A percentile compares a stretch with the other conserved stretches of the same genome.
phyloP scores from a whole-genome alignment of 64 coral and sea anemone genomes.

The Stichodactyla helianthus region DNA sequence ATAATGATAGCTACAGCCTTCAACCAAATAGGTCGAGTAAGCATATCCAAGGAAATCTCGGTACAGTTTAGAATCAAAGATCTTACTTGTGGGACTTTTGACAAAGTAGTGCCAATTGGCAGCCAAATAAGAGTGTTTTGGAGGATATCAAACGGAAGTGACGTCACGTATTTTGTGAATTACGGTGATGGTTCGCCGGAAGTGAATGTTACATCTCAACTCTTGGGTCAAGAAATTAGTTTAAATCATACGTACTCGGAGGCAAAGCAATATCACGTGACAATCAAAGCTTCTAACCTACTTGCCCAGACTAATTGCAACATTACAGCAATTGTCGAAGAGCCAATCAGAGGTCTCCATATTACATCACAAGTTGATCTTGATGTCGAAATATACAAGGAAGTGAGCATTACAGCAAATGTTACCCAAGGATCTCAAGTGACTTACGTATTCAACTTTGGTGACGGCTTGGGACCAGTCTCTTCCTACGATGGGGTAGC shows the following conservation, averaged over 20 bases:
- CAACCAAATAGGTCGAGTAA: slow-evolving; percentile 58
- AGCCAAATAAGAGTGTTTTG: slow-evolving; percentile 23
- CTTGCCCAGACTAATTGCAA: neutral
- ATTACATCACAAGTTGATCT: slow-evolving; percentile 19
- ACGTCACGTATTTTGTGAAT: slow-evolving; percentile 44
- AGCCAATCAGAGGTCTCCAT: slow-evolving; percentile 41
- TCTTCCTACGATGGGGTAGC: neutral
- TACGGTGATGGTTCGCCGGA: slow-evolving; percentile 46
- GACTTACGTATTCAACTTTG: slow-evolving; percentile 52
- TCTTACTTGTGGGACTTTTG: slow-evolving; percentile 14
- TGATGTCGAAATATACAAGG: neutral
- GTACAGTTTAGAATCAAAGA: slow-evolving; percentile 56
- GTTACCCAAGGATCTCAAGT: slow-evolving; percentile 32
- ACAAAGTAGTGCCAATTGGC: neutral
- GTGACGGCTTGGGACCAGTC: slow-evolving; percentile 31
- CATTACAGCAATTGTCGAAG: slow-evolving; percentile 31
- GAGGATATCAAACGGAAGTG: slow-evolving; percentile 60
- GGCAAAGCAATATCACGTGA: slow-evolving; percentile 17
- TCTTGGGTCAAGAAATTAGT: slow-evolving; percentile 17
- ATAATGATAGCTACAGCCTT: slow-evolving; percentile 38
- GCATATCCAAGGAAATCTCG: slow-evolving; percentile 24
- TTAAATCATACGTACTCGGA: slow-evolving; percentile 39
- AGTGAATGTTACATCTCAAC: neutral
- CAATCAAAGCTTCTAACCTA: slow-evolving; percentile 49
- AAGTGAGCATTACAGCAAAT: neutral